Evolutionary conservation across 2,113 vertebrate species (phyloP).

Genomic region (Megalops atlanticus): DNA sequence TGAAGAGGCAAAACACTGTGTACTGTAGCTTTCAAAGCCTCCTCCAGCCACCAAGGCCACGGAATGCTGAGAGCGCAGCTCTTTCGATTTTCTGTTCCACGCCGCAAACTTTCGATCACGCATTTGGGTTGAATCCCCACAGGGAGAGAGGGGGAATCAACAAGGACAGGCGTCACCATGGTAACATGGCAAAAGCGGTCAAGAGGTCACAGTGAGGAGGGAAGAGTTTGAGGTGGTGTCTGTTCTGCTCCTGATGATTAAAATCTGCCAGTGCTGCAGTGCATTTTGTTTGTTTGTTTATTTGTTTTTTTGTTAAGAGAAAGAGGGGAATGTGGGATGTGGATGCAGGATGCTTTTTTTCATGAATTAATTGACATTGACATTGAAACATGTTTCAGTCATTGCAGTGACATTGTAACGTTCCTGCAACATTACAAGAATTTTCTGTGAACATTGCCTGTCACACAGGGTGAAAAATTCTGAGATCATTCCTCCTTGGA

Average conservation of each 20-base stretch:
- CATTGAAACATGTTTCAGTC: not conserved
- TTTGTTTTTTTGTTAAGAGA: not conserved
- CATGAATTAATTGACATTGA: not conserved
- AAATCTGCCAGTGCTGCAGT: not conserved
- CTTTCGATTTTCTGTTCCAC: not conserved
- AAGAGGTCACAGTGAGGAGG: not conserved
- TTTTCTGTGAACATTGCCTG: not conserved
- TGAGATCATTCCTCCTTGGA: not conserved
- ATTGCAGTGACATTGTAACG: not conserved
- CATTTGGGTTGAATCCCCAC: not conserved
- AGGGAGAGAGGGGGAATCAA: not conserved
- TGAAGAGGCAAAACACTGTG: not conserved
- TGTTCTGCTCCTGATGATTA: not conserved
- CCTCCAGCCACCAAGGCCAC: not conserved
- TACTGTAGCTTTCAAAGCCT: not conserved
- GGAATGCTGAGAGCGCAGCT: not conserved
- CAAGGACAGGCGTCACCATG: not conserved
- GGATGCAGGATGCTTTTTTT: not conserved
- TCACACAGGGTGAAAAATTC: not conserved
- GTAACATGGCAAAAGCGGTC: not conserved
- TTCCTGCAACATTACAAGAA: not conserved
- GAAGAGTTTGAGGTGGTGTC: not conserved
- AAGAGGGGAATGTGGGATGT: not conserved
- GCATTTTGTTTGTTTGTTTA: not conserved
- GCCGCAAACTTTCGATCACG: slow-evolving; percentile 4